Evolutionary conservation across 2,888 invertebrate species (phyloP), one percentile per base, ranked within the genome.

Genomic region (Drosophila longiperda): DNA sequence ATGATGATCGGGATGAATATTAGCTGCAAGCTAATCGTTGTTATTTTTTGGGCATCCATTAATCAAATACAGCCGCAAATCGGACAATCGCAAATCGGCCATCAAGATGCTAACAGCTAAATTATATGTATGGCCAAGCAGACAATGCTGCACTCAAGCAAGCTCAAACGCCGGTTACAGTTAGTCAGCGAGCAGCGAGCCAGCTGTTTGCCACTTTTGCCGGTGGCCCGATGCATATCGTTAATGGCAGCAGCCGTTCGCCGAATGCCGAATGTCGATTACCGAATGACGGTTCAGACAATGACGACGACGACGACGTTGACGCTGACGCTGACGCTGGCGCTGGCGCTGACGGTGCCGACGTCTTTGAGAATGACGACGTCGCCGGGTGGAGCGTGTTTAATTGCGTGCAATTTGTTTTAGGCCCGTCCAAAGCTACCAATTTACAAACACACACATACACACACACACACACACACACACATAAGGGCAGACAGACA

Each of bases 371-470:
- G 26, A 38, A 55, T 23, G 34, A 34, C 34, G 53, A 6, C 71
- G 66, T 64, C 63, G 70, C 71, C 72, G 79, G 70, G 58, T 78
- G 79, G 68, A 85, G 84, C 84, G 84, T 85, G 88, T 88, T 85
- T 88, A 85, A 85, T 85, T 85, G 88, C 83, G 73, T 83, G 79
- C 88, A 88, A 83, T 88, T 85, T 85, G 83, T 86, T 88, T 80
- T 80, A 75, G 75, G 78, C 75, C 78, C 78, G 64, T 75, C 59
- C 74, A 77, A 64, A 84, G 82, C 83, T 84, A 84, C 87, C 82
- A 75, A 75, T 58, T 57, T 53, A 55, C 45, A 62, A 54, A 62
- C 53, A 49, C 33, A 67, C 58, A 68, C 40, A 65, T 5, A 57
- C 50, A 42, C 26, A 50, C 20, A 68, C 34, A 65, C 11, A 57